Evolutionary conservation across 2,797 vertebrate species (phyloP), one percentile per base, ranked within the genome.

Genomic region (Sardinella longiceps): DNA sequence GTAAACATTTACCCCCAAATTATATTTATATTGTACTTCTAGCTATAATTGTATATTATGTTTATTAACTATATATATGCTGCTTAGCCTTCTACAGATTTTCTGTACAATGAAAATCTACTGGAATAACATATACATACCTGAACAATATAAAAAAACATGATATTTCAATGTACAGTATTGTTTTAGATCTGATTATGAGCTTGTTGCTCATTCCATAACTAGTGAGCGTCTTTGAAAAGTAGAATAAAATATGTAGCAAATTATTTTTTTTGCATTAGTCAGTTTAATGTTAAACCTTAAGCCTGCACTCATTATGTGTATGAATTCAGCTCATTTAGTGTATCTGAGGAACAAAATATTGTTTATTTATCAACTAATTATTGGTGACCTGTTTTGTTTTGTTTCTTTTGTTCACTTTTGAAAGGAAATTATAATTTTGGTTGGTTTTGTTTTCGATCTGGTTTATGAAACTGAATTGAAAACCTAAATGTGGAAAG

Each of bases 221-320:
- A 43, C 23, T 9, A 58, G 23, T 9, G 23, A 43, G 70, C 20
- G 30, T 70, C 12, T 70, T 11, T 63, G 63, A 43, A 77, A 1
- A 43, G 18, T 43, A 70, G 66, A 74, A 77, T 39, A 74, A 74
- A 74, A 74, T 74, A 74, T 37, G 66, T 43, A 77, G 37, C 37
- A 77, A 77, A 77, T 20, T 20, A 43, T 39, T 39, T 77, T 74
- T 77, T 77, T 51, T 51, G 14, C 70, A 77, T 77, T 77, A 77
- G 70, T 77, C 14, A 30, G 33, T 74, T 74, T 74, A 6, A 70
- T 70, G 14, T 66, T 66, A 33, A 66, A 66, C 30, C 28, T 4
- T 53, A 25, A 60, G 37, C 23, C 70, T 77, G 70, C 70, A 77
- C 70, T 77, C 33, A 1, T 70, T 12, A 77, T 77, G 3, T 77